Evolutionary conservation across 1,140 invertebrate species (phyloP).

Genomic region (Delia radicum): DNA sequence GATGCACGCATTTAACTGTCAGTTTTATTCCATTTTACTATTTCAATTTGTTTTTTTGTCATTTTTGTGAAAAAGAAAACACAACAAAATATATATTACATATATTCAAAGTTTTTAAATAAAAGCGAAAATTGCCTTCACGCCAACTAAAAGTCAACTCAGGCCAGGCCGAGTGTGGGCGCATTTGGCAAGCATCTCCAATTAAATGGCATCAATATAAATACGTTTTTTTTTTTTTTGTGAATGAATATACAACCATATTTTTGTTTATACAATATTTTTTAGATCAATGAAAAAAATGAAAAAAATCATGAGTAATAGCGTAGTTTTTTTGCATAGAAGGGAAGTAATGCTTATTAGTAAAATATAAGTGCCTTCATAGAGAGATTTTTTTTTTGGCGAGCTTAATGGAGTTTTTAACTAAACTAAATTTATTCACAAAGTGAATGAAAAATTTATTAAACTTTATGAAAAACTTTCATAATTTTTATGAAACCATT

Average conservation of each 20-base stretch:
- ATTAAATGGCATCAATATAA: constrained; percentile 15
- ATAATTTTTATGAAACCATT: too few species aligned
- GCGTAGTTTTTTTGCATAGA: background rate
- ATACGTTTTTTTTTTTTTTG: background rate
- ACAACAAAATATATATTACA: background rate
- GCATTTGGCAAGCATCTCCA: constrained; percentile 14
- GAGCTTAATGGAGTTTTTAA: background rate
- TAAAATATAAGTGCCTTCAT: too few species aligned
- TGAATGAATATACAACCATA: constrained; percentile 19
- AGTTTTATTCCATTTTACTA: constrained; percentile 16
- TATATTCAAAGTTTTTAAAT: background rate
- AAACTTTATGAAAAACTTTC: too few species aligned
- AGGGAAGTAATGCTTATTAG: too few species aligned
- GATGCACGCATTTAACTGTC: constrained; percentile 21
- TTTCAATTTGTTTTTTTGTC: constrained; percentile 11
- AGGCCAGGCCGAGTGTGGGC: constrained; percentile 1
- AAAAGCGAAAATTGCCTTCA: constrained; percentile 4
- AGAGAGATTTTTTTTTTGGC: too few species aligned
- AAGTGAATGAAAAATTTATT: background rate
- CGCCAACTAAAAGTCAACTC: constrained; percentile 1
- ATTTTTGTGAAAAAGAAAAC: background rate
- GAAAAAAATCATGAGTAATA: constrained; percentile 13
- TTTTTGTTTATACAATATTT: constrained; percentile 6
- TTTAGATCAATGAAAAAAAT: constrained; percentile 14
- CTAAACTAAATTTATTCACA: too few species aligned